phyloP scores from a whole-genome alignment of 2,888 invertebrate genomes.

The Acanthoscelides obtectus region DNA sequence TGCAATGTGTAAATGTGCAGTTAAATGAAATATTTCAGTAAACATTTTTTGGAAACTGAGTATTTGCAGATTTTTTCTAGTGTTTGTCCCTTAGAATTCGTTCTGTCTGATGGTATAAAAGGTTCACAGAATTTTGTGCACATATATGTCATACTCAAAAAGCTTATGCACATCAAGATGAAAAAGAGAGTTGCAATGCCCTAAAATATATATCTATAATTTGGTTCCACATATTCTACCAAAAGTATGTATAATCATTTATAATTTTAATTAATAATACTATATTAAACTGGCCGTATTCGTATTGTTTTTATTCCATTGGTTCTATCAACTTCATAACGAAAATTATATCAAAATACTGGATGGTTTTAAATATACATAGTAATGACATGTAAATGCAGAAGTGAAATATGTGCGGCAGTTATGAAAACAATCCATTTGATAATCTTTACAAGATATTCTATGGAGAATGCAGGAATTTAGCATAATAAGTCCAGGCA shows the following conservation, averaged over 20 bases:
- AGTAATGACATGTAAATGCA: background rate
- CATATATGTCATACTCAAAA: conserved; percentile 41
- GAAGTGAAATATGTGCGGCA: background rate
- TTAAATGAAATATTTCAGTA: no score
- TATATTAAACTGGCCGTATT: conserved; percentile 67
- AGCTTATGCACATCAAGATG: conserved; percentile 48
- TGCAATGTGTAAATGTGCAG: no score
- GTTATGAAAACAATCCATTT: no score
- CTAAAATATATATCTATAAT: conserved; percentile 41
- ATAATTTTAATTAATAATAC: conserved; percentile 40
- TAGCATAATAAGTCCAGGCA: no score
- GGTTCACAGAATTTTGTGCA: conserved; percentile 42
- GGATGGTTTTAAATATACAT: background rate
- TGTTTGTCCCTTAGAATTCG: conserved; percentile 6
- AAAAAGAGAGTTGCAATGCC: conserved; percentile 30
- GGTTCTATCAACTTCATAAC: conserved; percentile 17
- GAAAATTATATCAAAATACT: background rate
- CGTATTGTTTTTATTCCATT: conserved; percentile 28
- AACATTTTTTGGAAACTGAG: background rate
- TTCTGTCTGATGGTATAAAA: conserved; percentile 31
- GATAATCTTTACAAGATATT: no score
- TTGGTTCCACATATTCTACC: conserved; percentile 46
- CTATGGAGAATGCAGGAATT: no score
- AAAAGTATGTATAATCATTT: conserved; percentile 44
- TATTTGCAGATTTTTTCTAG: background rate